Conservation (phyloP, 2,888 invertebrate genomes). For the Philhelius pedissequus region DNA sequence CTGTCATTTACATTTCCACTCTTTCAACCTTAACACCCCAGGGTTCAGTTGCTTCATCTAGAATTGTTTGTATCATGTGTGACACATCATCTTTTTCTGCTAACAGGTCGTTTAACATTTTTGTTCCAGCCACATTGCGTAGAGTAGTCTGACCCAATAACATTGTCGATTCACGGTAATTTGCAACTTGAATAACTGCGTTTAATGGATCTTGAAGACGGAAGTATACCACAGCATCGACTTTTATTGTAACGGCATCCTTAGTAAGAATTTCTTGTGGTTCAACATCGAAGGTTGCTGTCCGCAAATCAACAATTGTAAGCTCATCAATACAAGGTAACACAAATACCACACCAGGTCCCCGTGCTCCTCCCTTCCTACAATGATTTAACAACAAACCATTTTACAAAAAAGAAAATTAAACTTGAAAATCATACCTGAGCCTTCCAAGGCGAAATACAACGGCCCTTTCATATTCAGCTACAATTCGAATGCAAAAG, state of each 20-base stretch:
- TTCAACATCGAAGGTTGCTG: constrained; percentile 82
- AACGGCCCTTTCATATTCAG: constrained; percentile 82
- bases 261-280: constrained; percentile 87
- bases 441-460: constrained; percentile 82
- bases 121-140: constrained; percentile 93
- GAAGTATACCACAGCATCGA: constrained; percentile 92
- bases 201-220: constrained; percentile 86
- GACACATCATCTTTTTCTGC: constrained; percentile 93
- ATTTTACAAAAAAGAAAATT: not conserved
- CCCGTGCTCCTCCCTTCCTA: constrained; percentile 79
- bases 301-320: constrained; percentile 82
- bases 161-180: constrained; percentile 83
- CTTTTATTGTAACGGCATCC: constrained; percentile 94
- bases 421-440: constrained; percentile 40
- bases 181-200: constrained; percentile 84
- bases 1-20: constrained; percentile 88
- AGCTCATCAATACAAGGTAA: constrained; percentile 82
- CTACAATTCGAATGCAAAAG: constrained; percentile 78
- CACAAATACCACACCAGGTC: constrained; percentile 82
- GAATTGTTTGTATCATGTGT: constrained; percentile 88
- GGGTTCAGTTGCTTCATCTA: constrained; percentile 91
- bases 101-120: constrained; percentile 93
- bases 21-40: constrained; percentile 96
- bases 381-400: not conserved
- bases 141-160: constrained; percentile 90